A percentile compares a stretch with the other conserved stretches of the same genome.
Evolutionary conservation across 2,888 invertebrate species (phyloP).

Genomic region (Eremobia ochroleuca): DNA sequence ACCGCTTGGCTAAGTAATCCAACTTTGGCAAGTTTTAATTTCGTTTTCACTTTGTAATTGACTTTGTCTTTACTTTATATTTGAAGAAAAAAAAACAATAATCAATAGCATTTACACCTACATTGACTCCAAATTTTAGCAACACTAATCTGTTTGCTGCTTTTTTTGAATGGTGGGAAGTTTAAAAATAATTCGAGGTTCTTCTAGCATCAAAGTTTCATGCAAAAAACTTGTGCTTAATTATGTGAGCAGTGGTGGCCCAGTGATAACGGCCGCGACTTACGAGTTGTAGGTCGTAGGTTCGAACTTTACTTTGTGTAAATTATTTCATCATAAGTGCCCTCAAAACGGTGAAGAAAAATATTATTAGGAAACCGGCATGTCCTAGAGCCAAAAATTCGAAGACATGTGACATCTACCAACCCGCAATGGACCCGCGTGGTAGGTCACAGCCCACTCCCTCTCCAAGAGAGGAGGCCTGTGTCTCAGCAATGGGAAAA

Average conservation of each 20-base stretch:
- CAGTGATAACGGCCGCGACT: too few relatives aligned
- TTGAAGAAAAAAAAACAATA: constrained; percentile 25
- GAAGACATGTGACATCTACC: background rate
- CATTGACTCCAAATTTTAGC: background rate
- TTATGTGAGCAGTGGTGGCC: too few relatives aligned
- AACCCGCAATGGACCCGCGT: background rate
- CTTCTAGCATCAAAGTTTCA: background rate
- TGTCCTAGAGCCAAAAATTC: background rate
- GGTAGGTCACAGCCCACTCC: background rate
- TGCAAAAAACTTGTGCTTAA: background rate
- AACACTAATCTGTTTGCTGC: background rate
- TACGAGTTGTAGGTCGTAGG: too few relatives aligned
- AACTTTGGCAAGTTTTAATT: constrained; percentile 57
- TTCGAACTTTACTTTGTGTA: background rate
- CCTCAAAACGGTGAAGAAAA: background rate
- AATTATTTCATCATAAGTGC: too few relatives aligned
- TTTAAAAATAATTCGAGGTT: background rate
- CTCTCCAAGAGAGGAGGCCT: background rate
- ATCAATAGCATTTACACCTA: constrained; percentile 19
- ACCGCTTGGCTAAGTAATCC: constrained; percentile 32
- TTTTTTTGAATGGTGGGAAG: background rate
- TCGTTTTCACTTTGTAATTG: constrained; percentile 62
- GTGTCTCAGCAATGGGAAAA: background rate
- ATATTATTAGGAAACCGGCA: background rate
- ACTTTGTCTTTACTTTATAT: constrained; percentile 49